Conservation (phyloP, 2,888 invertebrate genomes). For the Onthophagus sagittarius region DNA sequence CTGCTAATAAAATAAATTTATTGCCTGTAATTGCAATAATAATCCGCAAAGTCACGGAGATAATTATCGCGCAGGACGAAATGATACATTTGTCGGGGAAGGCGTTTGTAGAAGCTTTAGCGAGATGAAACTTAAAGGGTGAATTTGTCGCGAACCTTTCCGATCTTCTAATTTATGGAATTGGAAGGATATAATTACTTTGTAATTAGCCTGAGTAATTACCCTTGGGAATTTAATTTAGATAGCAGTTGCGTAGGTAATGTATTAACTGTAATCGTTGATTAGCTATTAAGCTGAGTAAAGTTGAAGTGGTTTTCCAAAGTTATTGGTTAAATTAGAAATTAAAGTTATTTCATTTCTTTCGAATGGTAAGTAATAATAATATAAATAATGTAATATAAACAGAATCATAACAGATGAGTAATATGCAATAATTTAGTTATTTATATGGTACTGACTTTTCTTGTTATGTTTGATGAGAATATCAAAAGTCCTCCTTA, state of each 20-base stretch:
- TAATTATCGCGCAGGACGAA: slow-evolving; percentile 10
- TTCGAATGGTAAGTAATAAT: no score
- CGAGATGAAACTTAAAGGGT: no score
- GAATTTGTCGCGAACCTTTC: no score
- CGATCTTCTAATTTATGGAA: background rate
- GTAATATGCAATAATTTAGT: background rate
- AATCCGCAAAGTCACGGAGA: slow-evolving; percentile 10
- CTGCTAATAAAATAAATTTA: slow-evolving; percentile 22
- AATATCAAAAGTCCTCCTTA: no score
- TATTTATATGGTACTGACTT: background rate
- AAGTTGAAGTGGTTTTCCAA: background rate
- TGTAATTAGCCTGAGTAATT: background rate
- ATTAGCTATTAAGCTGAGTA: background rate
- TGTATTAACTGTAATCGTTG: background rate
- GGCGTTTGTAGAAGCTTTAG: background rate
- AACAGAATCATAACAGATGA: background rate
- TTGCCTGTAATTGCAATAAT: slow-evolving; percentile 22
- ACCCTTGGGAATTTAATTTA: background rate
- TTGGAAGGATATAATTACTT: background rate
- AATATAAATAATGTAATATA: no score
- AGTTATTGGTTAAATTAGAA: background rate
- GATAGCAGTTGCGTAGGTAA: background rate
- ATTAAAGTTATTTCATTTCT: background rate
- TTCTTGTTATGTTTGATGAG: no score
- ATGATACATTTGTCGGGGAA: slow-evolving; percentile 3